Conservation (phyloP, 2,113 vertebrate genomes). For the Sminthopsis crassicaudata region DNA sequence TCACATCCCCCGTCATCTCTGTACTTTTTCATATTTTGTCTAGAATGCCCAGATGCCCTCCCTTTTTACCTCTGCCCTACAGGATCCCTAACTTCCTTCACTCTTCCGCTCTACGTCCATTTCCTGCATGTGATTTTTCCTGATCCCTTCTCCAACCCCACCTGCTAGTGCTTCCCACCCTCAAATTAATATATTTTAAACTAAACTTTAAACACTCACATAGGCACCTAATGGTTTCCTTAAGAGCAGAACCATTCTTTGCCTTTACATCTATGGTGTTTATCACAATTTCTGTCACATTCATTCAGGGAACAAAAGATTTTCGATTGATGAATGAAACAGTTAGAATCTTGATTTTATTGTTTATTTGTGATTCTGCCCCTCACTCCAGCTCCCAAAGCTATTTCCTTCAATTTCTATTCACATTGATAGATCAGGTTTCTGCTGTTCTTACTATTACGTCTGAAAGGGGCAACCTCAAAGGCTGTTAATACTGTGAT, state of each 20-base stretch:
- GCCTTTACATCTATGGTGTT: background rate
- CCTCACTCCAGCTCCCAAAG: fast-evolving
- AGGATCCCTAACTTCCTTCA: background rate
- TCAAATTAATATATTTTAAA: background rate
- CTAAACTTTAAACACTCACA: background rate
- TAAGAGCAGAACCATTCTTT: background rate
- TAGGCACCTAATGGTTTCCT: background rate
- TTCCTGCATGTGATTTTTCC: background rate
- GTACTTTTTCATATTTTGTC: background rate
- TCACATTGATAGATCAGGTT: background rate
- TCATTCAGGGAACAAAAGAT: background rate
- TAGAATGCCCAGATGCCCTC: background rate
- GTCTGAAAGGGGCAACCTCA: background rate
- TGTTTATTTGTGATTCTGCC: background rate
- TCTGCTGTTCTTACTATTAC: background rate
- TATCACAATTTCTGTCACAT: background rate
- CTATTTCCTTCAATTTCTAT: background rate
- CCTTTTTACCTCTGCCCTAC: background rate
- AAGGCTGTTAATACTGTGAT: background rate
- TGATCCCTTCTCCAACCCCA: background rate
- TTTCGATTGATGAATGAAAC: background rate
- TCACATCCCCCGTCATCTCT: background rate
- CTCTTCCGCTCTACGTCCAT: background rate
- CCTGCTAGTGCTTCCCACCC: background rate
- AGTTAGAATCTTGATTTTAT: background rate